Evolutionary conservation across 1,140 invertebrate species (phyloP), one percentile per base, ranked within the genome.

Genomic region (Bradysia coprophila): DNA sequence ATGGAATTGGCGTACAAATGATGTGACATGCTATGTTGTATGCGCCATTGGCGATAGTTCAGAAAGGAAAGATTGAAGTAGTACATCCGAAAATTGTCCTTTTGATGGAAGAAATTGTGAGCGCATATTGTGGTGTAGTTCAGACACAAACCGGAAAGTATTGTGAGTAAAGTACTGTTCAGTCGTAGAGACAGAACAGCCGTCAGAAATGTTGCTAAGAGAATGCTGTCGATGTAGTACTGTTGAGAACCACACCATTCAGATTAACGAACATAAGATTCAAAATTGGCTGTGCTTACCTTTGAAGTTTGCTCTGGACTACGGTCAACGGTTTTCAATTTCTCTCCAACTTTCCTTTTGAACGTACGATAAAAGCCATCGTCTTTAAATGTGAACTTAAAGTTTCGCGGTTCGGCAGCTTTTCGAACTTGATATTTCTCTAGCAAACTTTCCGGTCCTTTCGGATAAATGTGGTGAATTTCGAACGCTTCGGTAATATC

Each of bases 71-170:
- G 55, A 51, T 88, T 78, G 44, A 81, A 82, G 31, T 81, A 72
- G 51, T 81, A 85, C 76, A 85, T 85, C 36, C 85, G 70, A 67
- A 81, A 86, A 52, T 72, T 86, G 51, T 89, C 76, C 18, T 66
- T 69, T 49, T 76, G 68, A 53, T 91, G 86, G 38, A 88, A 76
- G 52, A 81, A 91, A 58, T 90, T 91, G 53, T 91, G 86, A 0
- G 73, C 71, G 18, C 63, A 66, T 21, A 77, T 66, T 11, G 64
- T 57, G 0, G 70, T 62, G 54, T 73, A 69, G 20, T 62, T 58
- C 1, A 87, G 52, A 18, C 68, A 56, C 4, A 74, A 41, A 2
- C 71, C 76, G 42, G 66, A 50, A 18, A 72, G n/a, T 5, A 65
- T 23, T n/a, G 61, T 55, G 1, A 66, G 34, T 3, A 61, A 21